Conservation (phyloP, 2,888 invertebrate genomes). For the Listrodromus nycthemerus region DNA sequence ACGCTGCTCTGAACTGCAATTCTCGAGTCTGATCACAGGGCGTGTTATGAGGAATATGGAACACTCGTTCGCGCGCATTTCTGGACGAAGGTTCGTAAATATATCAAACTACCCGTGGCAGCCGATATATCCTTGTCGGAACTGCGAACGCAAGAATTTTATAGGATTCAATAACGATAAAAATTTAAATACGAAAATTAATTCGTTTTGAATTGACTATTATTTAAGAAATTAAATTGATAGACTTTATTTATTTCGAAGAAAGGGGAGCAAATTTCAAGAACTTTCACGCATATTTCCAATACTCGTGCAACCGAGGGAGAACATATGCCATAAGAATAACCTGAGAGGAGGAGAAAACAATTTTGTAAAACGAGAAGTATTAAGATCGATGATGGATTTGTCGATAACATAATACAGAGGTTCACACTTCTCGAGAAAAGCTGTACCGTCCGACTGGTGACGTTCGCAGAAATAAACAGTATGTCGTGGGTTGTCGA, state of each 20-base stretch:
- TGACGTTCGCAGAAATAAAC: background rate
- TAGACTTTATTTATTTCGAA: no score
- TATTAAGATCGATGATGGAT: background rate
- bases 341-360: no score
- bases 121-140: conserved; percentile 67
- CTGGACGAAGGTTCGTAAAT: conserved; percentile 69
- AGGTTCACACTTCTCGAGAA: background rate
- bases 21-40: background rate
- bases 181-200: background rate
- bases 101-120: conserved; percentile 74
- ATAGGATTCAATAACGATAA: conserved; percentile 19
- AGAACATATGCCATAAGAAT: no score
- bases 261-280: no score
- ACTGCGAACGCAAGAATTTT: conserved; percentile 13
- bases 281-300: no score
- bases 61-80: background rate
- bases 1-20: background rate
- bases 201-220: background rate
- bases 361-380: no score
- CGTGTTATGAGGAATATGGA: conserved; percentile 14
- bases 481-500: background rate
- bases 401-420: conserved; percentile 3
- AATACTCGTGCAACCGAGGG: no score
- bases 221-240: background rate
- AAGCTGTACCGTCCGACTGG: background rate